phyloP scores from a whole-genome alignment of 2,113 vertebrate species.

The Microtus oregoni region DNA sequence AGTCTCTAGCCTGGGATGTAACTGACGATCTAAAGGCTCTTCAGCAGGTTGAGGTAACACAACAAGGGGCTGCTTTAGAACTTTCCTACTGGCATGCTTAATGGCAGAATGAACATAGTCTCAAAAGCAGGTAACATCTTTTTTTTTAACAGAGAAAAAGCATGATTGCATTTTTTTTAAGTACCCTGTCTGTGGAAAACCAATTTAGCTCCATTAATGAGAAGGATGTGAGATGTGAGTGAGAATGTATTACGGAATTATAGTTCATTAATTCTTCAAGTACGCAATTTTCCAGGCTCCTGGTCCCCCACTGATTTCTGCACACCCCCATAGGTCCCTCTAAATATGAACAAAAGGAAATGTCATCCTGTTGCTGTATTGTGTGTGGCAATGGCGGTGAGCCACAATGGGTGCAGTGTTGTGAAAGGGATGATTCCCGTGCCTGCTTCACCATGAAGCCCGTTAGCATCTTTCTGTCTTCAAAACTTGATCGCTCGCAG shows the following conservation, averaged over 20 bases:
- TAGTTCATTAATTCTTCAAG: conserved; percentile 89
- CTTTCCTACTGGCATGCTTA: conserved; percentile 71
- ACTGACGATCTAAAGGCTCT: conserved; percentile 66
- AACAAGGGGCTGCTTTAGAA: conserved; percentile 68
- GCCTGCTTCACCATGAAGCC: conserved; percentile 72
- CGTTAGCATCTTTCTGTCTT: conserved; percentile 79
- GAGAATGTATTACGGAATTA: conserved; percentile 86
- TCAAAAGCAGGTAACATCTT: conserved; percentile 46
- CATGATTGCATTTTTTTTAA: conserved; percentile 79
- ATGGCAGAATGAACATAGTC: conserved; percentile 71
- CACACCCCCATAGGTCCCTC: conserved; percentile 76
- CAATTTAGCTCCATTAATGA: conserved; percentile 88
- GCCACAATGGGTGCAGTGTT: conserved; percentile 78
- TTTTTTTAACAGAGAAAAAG: conserved; percentile 64
- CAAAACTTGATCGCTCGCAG: conserved; percentile 84
- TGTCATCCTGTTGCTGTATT: conserved; percentile 76
- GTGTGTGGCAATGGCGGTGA: conserved; percentile 54
- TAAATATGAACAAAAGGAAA: too few species aligned
- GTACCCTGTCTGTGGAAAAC: conserved; percentile 83
- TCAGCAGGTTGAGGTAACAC: conserved; percentile 74
- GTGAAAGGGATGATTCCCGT: conserved; percentile 83
- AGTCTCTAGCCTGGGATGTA: conserved; percentile 37
- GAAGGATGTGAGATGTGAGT: conserved; percentile 87
- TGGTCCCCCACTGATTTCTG: conserved; percentile 86
- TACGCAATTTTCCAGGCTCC: conserved; percentile 87